Base-by-base conservation (phyloP, 2,113 vertebrate genomes). In the cat (Felis catus) region DNA sequence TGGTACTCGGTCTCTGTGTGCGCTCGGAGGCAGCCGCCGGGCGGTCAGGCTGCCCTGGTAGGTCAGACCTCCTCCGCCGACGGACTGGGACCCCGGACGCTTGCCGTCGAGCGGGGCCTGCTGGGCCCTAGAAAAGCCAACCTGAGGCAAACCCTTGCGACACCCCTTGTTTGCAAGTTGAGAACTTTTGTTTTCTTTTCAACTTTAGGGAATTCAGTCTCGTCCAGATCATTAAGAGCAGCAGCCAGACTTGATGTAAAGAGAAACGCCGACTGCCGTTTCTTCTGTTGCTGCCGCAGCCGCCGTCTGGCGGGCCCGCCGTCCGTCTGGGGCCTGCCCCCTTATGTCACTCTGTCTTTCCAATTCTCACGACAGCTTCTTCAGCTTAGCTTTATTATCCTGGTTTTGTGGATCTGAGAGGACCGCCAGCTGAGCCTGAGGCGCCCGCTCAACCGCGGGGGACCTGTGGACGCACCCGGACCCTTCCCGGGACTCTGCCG, bases 401-500 rank as follows among this genome's bases (percentile, higher is more conserved):
- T 0, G 15, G 27, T 6, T 58, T 21, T 25, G 1, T 3, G 0
- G 78, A n/a, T n/a, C 29, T 5, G 27, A 53, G 66, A 27, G 39
- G 23, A 21, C 11, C 18, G 45, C 83, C 33, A 14, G 39, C 39
- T 7, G 66, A 19, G 4, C 23, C 36, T 0, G 19, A 45, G 70
- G 31, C 36, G 1, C 4, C 36, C 7, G 76, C 68, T 36, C 5
- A 23, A 21, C 36, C 1, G 0, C 1, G 1, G 63, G 71, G 36
- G 27, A 21, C 1, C 0, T 15, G 51, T 41, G 4, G 90, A 36
- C 0, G 0, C 10, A 15, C 74, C 19, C 0, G 0, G n/a, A 12
- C 41, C 92, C 66, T 76, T 19, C 70, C 41, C 58, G 19, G 97
- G 53, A 45, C 80, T 15, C 41, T 18, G 41, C 61, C 48, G 0